Percentiles rank a stretch among this genome's conserved stretches.
These are phyloP conservation scores for Ctenosaura bakeri DNA, from an alignment of 2,797 vertebrate genomes.

Conservation along the genomic window DNA sequence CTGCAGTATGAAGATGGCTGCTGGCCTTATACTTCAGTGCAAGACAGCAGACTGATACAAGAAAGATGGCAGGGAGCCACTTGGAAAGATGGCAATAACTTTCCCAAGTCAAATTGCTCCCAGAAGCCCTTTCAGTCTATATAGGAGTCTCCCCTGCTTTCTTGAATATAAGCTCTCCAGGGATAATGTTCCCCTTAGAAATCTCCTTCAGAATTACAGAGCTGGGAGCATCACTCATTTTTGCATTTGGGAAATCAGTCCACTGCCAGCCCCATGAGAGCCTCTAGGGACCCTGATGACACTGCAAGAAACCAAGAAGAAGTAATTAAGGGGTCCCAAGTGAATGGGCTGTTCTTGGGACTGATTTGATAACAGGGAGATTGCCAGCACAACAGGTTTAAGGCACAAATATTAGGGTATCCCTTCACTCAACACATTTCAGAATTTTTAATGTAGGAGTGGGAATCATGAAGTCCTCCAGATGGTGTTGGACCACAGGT, in stretches of 20 bases:
- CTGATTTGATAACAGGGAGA: background rate
- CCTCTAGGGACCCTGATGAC: background rate
- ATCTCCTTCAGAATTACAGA: background rate
- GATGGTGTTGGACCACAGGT: too few relatives aligned
- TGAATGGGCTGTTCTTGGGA: conserved; percentile 4
- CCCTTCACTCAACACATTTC: background rate
- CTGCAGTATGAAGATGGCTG: background rate
- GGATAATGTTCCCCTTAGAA: background rate
- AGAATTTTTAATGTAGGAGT: background rate
- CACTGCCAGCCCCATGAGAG: background rate
- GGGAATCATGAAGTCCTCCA: too few relatives aligned
- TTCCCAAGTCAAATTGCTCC: conserved; percentile 2
- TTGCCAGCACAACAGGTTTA: background rate
- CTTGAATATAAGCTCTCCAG: accelerated
- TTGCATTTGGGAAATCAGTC: background rate
- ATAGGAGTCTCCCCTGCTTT: background rate
- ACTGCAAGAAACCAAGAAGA: background rate
- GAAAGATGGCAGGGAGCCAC: background rate
- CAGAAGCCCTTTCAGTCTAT: background rate
- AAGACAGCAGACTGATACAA: background rate
- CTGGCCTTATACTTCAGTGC: background rate
- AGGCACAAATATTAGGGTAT: background rate
- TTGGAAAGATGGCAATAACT: background rate
- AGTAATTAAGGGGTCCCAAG: background rate
- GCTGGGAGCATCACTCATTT: background rate